A percentile compares a stretch with the other conserved stretches of the same genome.
Evolutionary conservation across 2,113 vertebrate species (phyloP).

Genomic region (Rostratula benghalensis): DNA sequence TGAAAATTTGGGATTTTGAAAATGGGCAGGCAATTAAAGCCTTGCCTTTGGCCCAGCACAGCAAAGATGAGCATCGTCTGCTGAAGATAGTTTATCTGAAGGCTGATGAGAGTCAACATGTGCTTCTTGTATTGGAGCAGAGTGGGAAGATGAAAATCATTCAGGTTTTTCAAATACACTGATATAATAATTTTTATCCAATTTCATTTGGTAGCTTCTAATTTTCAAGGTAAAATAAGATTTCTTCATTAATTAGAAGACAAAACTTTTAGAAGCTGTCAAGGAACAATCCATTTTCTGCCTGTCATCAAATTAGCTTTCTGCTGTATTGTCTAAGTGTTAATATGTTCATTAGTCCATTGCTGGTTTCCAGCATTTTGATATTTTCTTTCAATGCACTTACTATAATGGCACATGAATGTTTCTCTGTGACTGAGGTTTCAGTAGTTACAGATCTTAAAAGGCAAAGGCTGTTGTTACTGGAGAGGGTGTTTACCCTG

Average conservation of each 20-base stretch:
- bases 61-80: conserved; percentile 40
- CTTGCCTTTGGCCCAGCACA: conserved; percentile 37
- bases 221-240: neutral
- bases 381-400: neutral
- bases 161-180: conserved; percentile 60
- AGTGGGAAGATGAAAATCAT: conserved; percentile 71
- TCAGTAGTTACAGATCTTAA: neutral
- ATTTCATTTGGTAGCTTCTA: neutral
- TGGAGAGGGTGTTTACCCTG: neutral
- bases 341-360: neutral
- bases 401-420: neutral
- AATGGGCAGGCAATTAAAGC: conserved; percentile 71
- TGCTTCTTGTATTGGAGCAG: conserved; percentile 65
- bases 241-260: neutral
- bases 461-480: neutral
- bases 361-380: neutral
- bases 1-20: conserved; percentile 76
- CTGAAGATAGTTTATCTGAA: conserved; percentile 62
- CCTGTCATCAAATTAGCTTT: neutral
- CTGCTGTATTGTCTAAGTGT: neutral
- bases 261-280: neutral
- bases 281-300: neutral
- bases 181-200: neutral
- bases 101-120: conserved; percentile 38
- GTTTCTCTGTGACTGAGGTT: neutral